Conservation (phyloP, 2,797 vertebrate genomes). For the Rhynchotus rufescens region DNA sequence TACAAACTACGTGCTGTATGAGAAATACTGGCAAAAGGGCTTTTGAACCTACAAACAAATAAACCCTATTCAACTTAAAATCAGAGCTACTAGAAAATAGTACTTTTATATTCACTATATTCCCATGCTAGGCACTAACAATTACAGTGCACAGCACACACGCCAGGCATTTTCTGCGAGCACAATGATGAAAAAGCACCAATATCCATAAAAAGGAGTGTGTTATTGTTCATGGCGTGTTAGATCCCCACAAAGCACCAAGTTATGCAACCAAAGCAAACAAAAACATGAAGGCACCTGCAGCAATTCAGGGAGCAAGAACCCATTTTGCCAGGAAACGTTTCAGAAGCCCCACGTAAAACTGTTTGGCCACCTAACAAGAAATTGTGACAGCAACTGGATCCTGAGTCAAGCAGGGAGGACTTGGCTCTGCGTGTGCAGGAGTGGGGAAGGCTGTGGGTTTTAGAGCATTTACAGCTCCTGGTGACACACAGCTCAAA, state of each 20-base stretch:
- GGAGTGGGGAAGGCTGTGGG: not conserved
- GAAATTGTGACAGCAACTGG: not conserved
- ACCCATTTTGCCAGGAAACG: not conserved
- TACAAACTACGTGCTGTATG: not conserved
- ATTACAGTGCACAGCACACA: not conserved
- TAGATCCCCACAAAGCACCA: not conserved
- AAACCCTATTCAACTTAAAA: not conserved
- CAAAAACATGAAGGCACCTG: not conserved
- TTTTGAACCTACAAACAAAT: not conserved
- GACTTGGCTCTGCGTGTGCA: not conserved
- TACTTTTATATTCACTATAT: not conserved
- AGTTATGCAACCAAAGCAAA: not conserved
- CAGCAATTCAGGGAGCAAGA: not conserved
- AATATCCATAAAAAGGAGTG: not conserved
- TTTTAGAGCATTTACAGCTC: not conserved
- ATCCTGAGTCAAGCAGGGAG: not conserved
- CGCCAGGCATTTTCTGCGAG: not conserved
- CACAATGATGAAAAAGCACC: not conserved
- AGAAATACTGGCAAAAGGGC: not conserved
- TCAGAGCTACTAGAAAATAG: not conserved
- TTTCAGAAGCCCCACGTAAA: not conserved
- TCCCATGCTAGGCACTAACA: not conserved
- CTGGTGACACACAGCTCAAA: not conserved
- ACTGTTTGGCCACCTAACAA: not conserved
- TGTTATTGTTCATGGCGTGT: not conserved